Percentiles rank a stretch among this genome's conserved stretches.
These are phyloP conservation scores for Mola mola DNA, from an alignment of 2,113 vertebrate genomes.

Conservation along the genomic window DNA sequence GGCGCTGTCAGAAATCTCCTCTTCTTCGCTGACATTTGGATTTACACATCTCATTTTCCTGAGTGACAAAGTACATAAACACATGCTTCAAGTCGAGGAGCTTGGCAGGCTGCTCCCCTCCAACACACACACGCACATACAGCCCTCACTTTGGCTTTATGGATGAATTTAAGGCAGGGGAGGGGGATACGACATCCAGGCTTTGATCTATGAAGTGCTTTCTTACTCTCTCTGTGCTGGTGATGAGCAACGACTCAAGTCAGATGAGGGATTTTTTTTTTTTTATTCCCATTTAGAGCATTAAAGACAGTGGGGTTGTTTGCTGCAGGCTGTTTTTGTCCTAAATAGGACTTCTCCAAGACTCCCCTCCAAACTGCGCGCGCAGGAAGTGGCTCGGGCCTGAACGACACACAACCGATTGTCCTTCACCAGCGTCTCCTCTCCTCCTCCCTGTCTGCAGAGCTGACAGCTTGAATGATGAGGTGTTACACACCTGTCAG, in stretches of 20 bases:
- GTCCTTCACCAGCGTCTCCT: conserved; percentile 53
- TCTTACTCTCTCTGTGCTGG: conserved; percentile 44
- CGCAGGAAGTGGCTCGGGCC: conserved; percentile 58
- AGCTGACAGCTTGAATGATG: conserved; percentile 69
- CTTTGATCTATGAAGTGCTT: conserved; percentile 72
- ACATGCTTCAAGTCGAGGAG: conserved; percentile 62
- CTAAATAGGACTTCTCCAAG: conserved; percentile 73
- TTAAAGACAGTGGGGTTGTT: conserved; percentile 57
- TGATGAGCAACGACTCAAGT: conserved; percentile 76
- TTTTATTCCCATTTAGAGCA: conserved; percentile 49
- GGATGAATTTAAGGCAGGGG: conserved; percentile 55
- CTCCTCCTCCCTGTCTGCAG: conserved; percentile 45
- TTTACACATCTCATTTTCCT: conserved; percentile 80
- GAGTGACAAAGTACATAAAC: conserved; percentile 82
- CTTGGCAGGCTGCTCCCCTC: conserved; percentile 56
- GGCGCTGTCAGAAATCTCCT: conserved; percentile 62
- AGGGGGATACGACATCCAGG: conserved; percentile 60
- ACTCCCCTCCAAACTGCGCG: conserved; percentile 47
- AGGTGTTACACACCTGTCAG: conserved; percentile 71
- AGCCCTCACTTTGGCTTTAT: conserved; percentile 49
- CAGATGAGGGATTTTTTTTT: conserved; percentile 58
- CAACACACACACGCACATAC: conserved; percentile 20
- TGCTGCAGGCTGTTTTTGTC: conserved; percentile 71
- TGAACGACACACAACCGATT: conserved; percentile 56
- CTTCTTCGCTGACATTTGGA: conserved; percentile 68